Base-by-base conservation (phyloP, 2,113 vertebrate species). In the Eubucco bourcierii region DNA sequence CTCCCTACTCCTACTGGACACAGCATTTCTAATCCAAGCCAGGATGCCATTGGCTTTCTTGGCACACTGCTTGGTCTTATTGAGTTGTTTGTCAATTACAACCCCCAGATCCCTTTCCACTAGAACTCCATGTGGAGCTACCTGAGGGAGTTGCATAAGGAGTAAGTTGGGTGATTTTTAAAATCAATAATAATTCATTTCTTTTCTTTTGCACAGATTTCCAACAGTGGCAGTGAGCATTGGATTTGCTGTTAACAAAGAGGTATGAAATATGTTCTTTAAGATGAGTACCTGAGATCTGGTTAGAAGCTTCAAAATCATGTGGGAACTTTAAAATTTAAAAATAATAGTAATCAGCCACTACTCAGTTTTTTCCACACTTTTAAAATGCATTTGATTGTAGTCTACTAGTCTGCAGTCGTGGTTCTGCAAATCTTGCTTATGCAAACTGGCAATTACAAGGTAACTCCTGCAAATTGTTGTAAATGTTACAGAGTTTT, bases 161-260 rank as follows among this genome's bases (percentile, higher is more conserved):
- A 67, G 28, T 50, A 66, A 70, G 8, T 12, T 46, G 15, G 74
- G 41, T 83, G 37, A 72, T 77, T 92, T 73, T 96, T 81, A 95
- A 72, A n/a, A 58, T 88, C 19, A 63, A 2, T 88, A 61, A 37
- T 71, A 17, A 39, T 83, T 87, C 5, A 8, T 95, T 90, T 88
- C 55, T 90, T 56, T 56, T 94, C 66, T 75, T 81, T 95, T 93
- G 80, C 60, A 50, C 97, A 98, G 98, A 86, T 98, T 98, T 94
- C 98, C 98, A 27, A 98, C 98, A 28, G 98, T 99, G 94, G 98
- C 98, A 7, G 98, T 99, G 47, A 98, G 98, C 98, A 99, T 99
- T 93, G 98, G 98, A 83, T 98, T 98, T 97, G 98, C 98, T 87
- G 98, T 98, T 91, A 98, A 98, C 89, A 98, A 97, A 97, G 98